A percentile compares a stretch with the other conserved stretches of the same genome.
These are phyloP conservation scores for Hesperia comma DNA, from an alignment of 2,888 invertebrate species.

Conservation along the genomic window DNA sequence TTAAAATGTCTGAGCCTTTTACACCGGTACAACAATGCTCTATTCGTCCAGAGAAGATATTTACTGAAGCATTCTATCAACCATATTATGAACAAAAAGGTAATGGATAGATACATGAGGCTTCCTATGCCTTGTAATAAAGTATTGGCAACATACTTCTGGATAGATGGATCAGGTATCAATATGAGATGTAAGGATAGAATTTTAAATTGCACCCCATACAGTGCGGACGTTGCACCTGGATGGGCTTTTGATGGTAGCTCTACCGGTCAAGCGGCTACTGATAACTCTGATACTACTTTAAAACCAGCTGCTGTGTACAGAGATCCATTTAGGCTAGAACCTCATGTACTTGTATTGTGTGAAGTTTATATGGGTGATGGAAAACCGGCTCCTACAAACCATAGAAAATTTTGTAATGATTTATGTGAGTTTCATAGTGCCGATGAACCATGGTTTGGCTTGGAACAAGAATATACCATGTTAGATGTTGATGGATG, in stretches of 20 bases:
- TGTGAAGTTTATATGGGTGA: conserved; percentile 91
- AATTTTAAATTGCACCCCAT: conserved; percentile 86
- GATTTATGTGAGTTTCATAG: conserved; percentile 88
- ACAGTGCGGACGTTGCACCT: conserved; percentile 83
- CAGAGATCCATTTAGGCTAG: conserved; percentile 94
- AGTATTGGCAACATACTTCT: conserved; percentile 88
- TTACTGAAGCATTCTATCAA: conserved; percentile 71
- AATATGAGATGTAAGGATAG: conserved; percentile 87
- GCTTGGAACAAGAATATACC: conserved; percentile 96
- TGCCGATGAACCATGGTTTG: conserved; percentile 93
- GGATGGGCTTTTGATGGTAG: conserved; percentile 97
- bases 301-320: conserved; percentile 94
- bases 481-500: conserved; percentile 93
- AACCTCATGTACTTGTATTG: conserved; percentile 93
- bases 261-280: conserved; percentile 92
- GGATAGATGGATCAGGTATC: conserved; percentile 92
- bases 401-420: conserved; percentile 88
- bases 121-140: conserved; percentile 84
- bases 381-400: conserved; percentile 88
- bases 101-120: conserved; percentile 80
- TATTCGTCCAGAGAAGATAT: conserved; percentile 50
- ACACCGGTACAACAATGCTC: conserved; percentile 36
- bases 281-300: conserved; percentile 94
- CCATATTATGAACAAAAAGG: conserved; percentile 75
- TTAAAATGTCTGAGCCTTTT: conserved; percentile 43